Evolutionary conservation across 2,113 vertebrate genomes (phyloP).

Genomic region (Hylia prasina): DNA sequence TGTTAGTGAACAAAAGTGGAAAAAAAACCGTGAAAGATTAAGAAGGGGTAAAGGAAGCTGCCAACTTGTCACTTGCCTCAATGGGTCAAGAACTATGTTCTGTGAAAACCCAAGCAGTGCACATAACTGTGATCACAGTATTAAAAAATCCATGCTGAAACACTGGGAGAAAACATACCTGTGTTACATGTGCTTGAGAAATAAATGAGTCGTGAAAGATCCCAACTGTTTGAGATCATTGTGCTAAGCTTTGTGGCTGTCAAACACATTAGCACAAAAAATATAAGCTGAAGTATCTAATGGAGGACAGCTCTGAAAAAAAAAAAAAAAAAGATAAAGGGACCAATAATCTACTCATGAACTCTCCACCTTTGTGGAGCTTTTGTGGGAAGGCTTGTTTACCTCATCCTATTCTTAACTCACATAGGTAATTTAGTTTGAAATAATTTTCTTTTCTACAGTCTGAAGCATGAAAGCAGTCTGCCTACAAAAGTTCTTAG

Average conservation of each 20-base stretch:
- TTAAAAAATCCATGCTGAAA: not conserved
- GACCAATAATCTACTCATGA: not conserved
- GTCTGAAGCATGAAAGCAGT: not conserved
- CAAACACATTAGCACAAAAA: not conserved
- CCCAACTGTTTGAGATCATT: not conserved
- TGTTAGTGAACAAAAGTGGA: not conserved
- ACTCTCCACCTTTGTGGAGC: not conserved
- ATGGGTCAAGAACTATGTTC: fast-evolving
- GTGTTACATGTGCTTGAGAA: not conserved
- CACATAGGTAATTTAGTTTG: not conserved
- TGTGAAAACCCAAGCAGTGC: not conserved
- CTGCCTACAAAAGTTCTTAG: not conserved
- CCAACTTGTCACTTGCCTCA: not conserved
- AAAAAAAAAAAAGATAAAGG: not conserved
- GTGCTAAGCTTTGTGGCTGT: not conserved
- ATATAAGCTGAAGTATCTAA: not conserved
- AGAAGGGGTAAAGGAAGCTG: not conserved
- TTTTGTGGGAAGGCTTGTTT: not conserved
- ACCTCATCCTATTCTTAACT: not conserved
- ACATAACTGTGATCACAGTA: not conserved
- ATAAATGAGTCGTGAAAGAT: not conserved
- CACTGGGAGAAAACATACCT: not conserved
- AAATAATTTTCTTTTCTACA: not conserved
- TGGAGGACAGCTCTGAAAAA: not conserved
- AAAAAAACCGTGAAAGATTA: not conserved